Evolutionary conservation across 2,113 vertebrate genomes (phyloP).

Genomic region (Leptobrachium leishanense): DNA sequence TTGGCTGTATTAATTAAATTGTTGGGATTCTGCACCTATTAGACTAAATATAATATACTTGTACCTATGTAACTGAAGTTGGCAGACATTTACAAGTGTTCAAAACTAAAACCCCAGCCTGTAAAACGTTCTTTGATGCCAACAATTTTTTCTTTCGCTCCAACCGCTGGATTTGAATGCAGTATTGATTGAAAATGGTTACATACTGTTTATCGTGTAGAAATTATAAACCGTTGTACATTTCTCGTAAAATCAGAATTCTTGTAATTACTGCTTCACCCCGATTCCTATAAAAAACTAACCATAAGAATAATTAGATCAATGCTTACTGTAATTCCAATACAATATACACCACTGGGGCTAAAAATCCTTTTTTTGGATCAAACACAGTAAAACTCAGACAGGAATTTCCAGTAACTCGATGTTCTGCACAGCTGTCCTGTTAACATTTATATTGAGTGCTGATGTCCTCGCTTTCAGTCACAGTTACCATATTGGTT

Average conservation of each 20-base stretch:
- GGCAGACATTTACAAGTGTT: background rate
- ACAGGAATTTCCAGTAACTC: background rate
- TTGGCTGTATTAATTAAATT: background rate
- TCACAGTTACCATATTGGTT: constrained; percentile 34
- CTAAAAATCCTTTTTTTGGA: background rate
- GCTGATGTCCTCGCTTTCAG: constrained; percentile 22
- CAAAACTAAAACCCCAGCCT: background rate
- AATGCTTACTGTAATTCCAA: background rate
- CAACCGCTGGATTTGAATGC: background rate
- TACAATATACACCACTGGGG: background rate
- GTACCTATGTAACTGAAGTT: constrained; percentile 16
- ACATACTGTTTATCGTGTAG: background rate
- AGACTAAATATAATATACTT: constrained; percentile 17
- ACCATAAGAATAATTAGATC: background rate
- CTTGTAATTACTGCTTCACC: background rate
- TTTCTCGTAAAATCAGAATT: background rate
- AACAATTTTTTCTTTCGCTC: background rate
- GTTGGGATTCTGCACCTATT: constrained; percentile 2
- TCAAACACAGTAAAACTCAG: background rate
- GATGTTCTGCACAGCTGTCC: constrained; percentile 13
- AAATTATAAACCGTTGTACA: background rate
- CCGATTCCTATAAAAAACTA: background rate
- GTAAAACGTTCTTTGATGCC: background rate
- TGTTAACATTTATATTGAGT: constrained; percentile 17
- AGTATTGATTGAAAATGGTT: background rate